Base-by-base conservation (phyloP, 2,113 vertebrate species). In the Ifrita kowaldi region DNA sequence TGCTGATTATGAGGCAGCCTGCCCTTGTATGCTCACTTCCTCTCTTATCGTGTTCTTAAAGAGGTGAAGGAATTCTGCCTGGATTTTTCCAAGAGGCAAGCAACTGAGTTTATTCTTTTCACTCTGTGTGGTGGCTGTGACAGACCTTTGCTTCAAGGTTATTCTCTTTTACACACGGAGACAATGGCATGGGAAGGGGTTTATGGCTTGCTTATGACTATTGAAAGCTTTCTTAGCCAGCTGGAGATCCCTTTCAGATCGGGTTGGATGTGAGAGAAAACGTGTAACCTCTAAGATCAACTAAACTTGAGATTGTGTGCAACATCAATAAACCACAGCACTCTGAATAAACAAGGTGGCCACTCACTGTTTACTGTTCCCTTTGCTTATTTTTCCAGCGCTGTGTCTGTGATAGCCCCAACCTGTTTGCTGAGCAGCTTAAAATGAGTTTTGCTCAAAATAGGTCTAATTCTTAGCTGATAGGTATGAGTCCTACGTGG, bases 291-390 rank as follows among this genome's bases (percentile, higher is more conserved):
- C 64, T 81, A 59, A 89, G 67, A 79, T 80, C 67, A 93, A 15
- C 86, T 91, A 92, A 94, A 94, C 84, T 76, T 90, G 67, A 94
- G 93, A 76, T 85, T 96, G 82, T 89, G 52, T 67, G 57, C 42
- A 83, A 85, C 50, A 47, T 77, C 91, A 95, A 96, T 92, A 96
- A 94, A 96, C 89, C 60, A 44, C 57, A 69, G 87, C 46, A 35
- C 93, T 89, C 57, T 95, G 95, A 79, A 92, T 94, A 96, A 97
- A 96, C 89, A 95, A 91, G 84, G 81, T 82, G 70, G 21, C 62
- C 57, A 35, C 46, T 85, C 75, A 55, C 35, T 96, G 84, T 96
- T 96, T 91, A 91, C 74, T 46, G 21, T 90, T 94, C 55, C 30
- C 42, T 79, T 33, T 91, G 95, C 75, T 95, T 96, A 86, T 93